Base-by-base conservation (phyloP, 2,888 invertebrate species). In the Prosopocoilus inquinatus region DNA sequence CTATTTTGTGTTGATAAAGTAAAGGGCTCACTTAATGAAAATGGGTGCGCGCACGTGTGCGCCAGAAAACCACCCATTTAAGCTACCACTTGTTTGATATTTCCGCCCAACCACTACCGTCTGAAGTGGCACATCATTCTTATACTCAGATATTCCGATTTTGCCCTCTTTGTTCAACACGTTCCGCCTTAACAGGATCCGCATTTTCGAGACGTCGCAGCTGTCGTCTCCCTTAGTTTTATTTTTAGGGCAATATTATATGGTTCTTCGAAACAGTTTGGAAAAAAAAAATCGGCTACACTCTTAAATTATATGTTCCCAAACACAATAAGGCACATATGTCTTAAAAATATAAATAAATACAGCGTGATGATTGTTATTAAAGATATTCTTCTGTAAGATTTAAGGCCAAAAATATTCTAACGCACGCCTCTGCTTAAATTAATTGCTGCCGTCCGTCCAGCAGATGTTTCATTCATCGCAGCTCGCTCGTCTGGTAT, bases 51-150 rank as follows among this genome's bases (percentile, higher is more conserved):
- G 41, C 51, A 52, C 56, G 52, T 52, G 56, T 56, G 47, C 36
- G 43, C 11, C 35, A 50, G 47, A 47, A 54, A 56, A 60, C 61
- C 64, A 64, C 64, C 64, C 63, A 63, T 63, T 60, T 46, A 20
- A 48, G 36, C 58, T 45, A 57, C 63, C 60, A 61, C 64, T 62
- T 62, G 59, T 58, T 60, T 51, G 56, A 47, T 57, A 52, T 63
- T 62, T 61, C 64, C 60, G 57, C 55, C 55, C 60, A 60, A 50
- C 57, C 49, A 55, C 57, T 51, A 46, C 44, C 12, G 35, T 47
- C 41, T 56, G 38, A 46, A 46, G 38, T 47, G 34, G 34, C 39
- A 50, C 45, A 55, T 50, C 48, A 9, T 57, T 45, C 50, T 39
- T 33, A n/a, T n/a, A 45, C 48, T 46, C 32, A 16, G 41, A 36